These are phyloP conservation scores for Patella ulyssiponensis DNA, from an alignment of 2,888 invertebrate genomes.

Conservation along the genomic window DNA sequence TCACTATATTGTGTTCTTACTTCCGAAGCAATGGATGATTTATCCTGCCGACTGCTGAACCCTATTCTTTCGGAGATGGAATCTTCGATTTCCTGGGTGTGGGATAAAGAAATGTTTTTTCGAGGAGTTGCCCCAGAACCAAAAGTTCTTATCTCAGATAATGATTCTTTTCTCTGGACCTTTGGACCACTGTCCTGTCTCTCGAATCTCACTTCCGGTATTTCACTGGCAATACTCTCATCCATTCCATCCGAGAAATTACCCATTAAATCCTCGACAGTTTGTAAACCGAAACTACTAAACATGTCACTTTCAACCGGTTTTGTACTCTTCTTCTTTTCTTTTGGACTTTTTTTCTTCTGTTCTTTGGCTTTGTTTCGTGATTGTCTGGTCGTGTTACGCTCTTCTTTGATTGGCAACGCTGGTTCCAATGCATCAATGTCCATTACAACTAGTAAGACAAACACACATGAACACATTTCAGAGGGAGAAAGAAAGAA, in stretches of 20 bases:
- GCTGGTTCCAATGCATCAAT: slow-evolving; percentile 44
- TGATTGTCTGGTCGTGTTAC: slow-evolving; percentile 19
- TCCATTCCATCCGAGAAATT: slow-evolving; percentile 35
- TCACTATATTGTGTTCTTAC: slow-evolving; percentile 49
- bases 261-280: slow-evolving; percentile 63
- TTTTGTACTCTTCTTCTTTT: slow-evolving; percentile 11
- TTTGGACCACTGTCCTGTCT: slow-evolving; percentile 28
- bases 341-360: slow-evolving; percentile 17
- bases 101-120: slow-evolving; percentile 46
- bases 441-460: slow-evolving; percentile 51
- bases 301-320: slow-evolving; percentile 36
- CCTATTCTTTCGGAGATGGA: slow-evolving; percentile 56
- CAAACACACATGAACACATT: not conserved
- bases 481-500: slow-evolving; percentile 8
- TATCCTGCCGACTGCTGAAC: slow-evolving; percentile 29
- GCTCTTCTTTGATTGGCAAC: slow-evolving; percentile 24
- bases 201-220: slow-evolving; percentile 56
- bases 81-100: slow-evolving; percentile 56
- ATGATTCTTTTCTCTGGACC: slow-evolving; percentile 39
- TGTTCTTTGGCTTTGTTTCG: slow-evolving; percentile 9
- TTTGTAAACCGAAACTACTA: slow-evolving; percentile 61
- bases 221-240: slow-evolving; percentile 44
- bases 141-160: slow-evolving; percentile 47
- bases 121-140: slow-evolving; percentile 27
- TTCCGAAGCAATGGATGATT: slow-evolving; percentile 44